Evolutionary conservation across 2,113 vertebrate species (phyloP).

Genomic region (Vulpes vulpes): DNA sequence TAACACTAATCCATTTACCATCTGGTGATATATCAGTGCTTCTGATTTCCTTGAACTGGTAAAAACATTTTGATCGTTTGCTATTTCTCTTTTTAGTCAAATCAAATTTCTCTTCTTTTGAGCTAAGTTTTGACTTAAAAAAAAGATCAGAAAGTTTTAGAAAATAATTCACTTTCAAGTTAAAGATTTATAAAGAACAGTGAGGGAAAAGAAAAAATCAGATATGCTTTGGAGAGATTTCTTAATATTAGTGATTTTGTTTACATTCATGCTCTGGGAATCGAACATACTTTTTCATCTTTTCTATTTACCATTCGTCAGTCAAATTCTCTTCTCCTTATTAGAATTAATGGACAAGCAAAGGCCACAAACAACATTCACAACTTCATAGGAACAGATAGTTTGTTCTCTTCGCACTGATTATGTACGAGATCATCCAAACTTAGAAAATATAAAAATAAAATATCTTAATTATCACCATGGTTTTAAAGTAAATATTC

Average conservation of each 20-base stretch:
- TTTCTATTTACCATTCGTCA: neutral
- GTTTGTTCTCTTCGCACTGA: neutral
- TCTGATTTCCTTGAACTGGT: slow-evolving; percentile 62
- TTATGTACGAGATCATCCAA: neutral
- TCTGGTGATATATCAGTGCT: slow-evolving; percentile 68
- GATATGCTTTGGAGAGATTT: neutral
- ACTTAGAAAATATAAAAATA: neutral
- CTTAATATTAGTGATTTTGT: neutral
- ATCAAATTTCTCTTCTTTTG: slow-evolving; percentile 37
- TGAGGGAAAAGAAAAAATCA: neutral
- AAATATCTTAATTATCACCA: neutral
- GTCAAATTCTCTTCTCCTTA: neutral
- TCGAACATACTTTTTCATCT: neutral
- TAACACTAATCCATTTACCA: slow-evolving; percentile 75
- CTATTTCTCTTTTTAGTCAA: slow-evolving; percentile 40
- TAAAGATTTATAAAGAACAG: slow-evolving; percentile 23
- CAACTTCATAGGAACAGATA: neutral
- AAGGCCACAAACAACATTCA: neutral
- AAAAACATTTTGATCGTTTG: slow-evolving; percentile 69
- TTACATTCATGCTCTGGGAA: neutral
- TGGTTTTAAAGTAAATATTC: neutral
- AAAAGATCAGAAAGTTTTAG: neutral
- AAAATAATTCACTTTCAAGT: slow-evolving; percentile 58
- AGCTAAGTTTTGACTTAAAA: neutral
- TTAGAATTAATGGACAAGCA: neutral